Percentiles rank a stretch among this genome's conserved stretches.
Conservation (phyloP, 2,888 invertebrate species). For the Hyalella azteca region DNA sequence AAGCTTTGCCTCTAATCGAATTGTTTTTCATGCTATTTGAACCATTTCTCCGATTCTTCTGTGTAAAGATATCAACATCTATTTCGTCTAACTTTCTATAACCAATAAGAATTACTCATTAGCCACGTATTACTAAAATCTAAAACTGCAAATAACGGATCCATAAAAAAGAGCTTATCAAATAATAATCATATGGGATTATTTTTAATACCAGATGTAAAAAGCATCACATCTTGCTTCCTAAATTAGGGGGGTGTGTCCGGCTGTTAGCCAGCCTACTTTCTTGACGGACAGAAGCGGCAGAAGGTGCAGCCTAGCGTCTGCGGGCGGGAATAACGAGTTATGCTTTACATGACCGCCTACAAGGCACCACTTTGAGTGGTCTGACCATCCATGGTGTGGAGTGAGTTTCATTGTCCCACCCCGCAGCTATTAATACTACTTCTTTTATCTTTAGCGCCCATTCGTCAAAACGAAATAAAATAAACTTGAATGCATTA, state of each 20-base stretch:
- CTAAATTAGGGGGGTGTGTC: not conserved
- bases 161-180: not conserved
- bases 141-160: not conserved
- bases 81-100: not conserved
- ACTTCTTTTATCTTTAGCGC: no score
- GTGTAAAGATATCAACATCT: not conserved
- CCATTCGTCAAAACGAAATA: no score
- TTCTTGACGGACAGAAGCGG: not conserved
- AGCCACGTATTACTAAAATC: not conserved
- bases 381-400: no score
- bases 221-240: not conserved
- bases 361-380: no score
- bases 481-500: no score
- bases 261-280: constrained; percentile 1
- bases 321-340: constrained; percentile 2
- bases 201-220: not conserved
- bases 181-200: not conserved
- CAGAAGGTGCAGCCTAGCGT: not conserved
- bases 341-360: not conserved
- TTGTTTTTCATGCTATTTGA: not conserved
- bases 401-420: no score
- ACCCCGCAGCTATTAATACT: no score
- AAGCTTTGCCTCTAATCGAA: no score
- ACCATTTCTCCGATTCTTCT: not conserved
- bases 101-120: not conserved